Evolutionary conservation across 2,797 vertebrate species (phyloP).

Genomic region (Hippocampus kuda): DNA sequence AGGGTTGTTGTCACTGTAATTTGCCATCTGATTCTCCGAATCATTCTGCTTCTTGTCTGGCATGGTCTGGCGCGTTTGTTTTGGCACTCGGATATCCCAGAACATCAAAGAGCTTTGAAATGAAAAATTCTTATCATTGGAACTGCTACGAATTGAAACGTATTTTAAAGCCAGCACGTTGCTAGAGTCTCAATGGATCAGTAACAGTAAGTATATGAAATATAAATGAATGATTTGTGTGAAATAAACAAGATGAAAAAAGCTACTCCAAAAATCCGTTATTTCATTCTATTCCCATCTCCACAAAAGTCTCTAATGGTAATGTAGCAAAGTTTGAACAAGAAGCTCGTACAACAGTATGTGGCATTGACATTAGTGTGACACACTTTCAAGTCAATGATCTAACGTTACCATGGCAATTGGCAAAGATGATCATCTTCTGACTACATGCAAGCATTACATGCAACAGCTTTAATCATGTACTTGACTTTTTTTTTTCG

Average conservation of each 20-base stretch:
- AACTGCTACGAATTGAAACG: background rate
- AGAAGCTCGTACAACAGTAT: too few relatives aligned
- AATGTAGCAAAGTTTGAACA: too few relatives aligned
- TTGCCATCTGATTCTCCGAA: constrained; percentile 46
- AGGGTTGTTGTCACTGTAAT: constrained; percentile 50
- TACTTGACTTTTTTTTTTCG: background rate
- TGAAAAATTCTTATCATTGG: background rate
- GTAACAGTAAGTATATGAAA: background rate
- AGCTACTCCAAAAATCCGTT: too few relatives aligned
- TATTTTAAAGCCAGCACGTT: background rate
- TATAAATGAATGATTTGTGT: background rate
- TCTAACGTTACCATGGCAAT: too few relatives aligned
- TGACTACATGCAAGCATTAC: too few relatives aligned
- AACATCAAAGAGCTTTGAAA: constrained; percentile 71
- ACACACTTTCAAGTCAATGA: too few relatives aligned
- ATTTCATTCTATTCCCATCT: too few relatives aligned
- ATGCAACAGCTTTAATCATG: background rate
- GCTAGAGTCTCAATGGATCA: background rate
- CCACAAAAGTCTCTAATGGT: too few relatives aligned
- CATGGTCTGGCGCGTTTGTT: constrained; percentile 17
- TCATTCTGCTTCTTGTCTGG: constrained; percentile 47
- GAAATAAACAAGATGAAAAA: background rate
- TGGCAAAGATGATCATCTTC: too few relatives aligned
- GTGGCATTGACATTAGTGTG: too few relatives aligned
- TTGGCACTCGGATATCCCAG: constrained; percentile 78